Conservation (phyloP, 2,888 invertebrate species). For the Argyra leucocephala region DNA sequence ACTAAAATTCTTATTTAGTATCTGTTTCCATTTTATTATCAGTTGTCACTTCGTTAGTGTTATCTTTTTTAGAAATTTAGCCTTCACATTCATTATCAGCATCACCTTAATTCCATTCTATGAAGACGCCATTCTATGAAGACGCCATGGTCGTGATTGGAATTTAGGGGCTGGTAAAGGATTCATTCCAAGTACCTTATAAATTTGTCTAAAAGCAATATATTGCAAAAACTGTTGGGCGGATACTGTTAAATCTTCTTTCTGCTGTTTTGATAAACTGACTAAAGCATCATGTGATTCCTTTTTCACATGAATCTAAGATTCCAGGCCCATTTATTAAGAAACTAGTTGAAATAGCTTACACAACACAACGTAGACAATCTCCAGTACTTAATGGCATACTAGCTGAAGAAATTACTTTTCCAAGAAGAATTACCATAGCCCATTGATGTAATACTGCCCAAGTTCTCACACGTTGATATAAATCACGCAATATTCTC, state of each 20-base stretch:
- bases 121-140: constrained; percentile 80
- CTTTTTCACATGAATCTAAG: constrained; percentile 94
- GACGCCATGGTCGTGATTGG: constrained; percentile 57
- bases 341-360: constrained; percentile 88
- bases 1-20: background rate
- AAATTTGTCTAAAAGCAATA: constrained; percentile 93
- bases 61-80: background rate
- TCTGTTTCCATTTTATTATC: background rate
- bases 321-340: constrained; percentile 85
- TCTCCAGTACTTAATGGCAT: constrained; percentile 83
- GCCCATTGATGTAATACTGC: constrained; percentile 89
- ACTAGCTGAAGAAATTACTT: constrained; percentile 83
- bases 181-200: constrained; percentile 90
- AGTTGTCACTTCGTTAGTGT: background rate
- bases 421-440: constrained; percentile 89
- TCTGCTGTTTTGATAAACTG: constrained; percentile 75
- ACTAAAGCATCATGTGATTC: constrained; percentile 84
- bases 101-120: constrained; percentile 72
- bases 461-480: constrained; percentile 91
- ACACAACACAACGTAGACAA: constrained; percentile 87
- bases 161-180: constrained; percentile 70
- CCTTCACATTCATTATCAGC: constrained; percentile 50
- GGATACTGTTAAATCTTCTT: constrained; percentile 92
- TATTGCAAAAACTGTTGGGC: constrained; percentile 90
- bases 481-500: constrained; percentile 88